Evolutionary conservation across 2,113 vertebrate species (phyloP).

Genomic region (Toxotes chatareus): DNA sequence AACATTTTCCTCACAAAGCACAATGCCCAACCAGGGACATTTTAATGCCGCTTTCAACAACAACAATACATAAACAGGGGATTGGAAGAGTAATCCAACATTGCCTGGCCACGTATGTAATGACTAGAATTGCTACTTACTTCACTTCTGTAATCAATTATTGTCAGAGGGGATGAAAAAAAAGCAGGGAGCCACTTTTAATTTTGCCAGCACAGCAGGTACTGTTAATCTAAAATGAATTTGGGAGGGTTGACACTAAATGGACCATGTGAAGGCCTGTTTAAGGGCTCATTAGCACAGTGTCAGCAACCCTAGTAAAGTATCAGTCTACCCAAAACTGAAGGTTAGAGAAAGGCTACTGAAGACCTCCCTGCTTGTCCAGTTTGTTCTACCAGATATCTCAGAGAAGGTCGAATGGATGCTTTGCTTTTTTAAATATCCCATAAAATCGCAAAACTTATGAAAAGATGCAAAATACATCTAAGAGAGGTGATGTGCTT

Average conservation of each 20-base stretch:
- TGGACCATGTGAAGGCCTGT: slow-evolving; percentile 38
- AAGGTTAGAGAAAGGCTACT: slow-evolving; percentile 28
- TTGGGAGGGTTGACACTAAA: slow-evolving; percentile 47
- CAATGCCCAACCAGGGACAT: slow-evolving; percentile 57
- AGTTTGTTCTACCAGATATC: background rate
- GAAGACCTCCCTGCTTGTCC: slow-evolving; percentile 7
- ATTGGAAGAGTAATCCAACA: slow-evolving; percentile 59
- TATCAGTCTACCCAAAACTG: slow-evolving; percentile 43
- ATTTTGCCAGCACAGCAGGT: slow-evolving; percentile 53
- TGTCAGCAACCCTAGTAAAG: slow-evolving; percentile 52
- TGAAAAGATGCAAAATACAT: background rate
- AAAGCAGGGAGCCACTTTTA: slow-evolving; percentile 47
- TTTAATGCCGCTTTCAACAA: slow-evolving; percentile 64
- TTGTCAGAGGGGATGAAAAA: slow-evolving; percentile 45
- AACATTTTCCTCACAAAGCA: slow-evolving; percentile 66
- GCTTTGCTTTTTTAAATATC: background rate
- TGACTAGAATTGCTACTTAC: slow-evolving; percentile 54
- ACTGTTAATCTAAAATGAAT: slow-evolving; percentile 56
- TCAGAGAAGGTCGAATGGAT: background rate
- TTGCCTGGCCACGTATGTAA: slow-evolving; percentile 60
- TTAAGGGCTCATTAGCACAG: slow-evolving; percentile 68
- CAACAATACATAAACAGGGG: slow-evolving; percentile 65
- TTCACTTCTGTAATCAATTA: slow-evolving; percentile 63
- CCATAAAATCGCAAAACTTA: background rate
- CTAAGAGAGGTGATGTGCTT: background rate